Percentiles rank a stretch among this genome's conserved stretches.
These are phyloP conservation scores for Diploptera punctata DNA, from an alignment of 2,888 invertebrate genomes.

Conservation along the genomic window DNA sequence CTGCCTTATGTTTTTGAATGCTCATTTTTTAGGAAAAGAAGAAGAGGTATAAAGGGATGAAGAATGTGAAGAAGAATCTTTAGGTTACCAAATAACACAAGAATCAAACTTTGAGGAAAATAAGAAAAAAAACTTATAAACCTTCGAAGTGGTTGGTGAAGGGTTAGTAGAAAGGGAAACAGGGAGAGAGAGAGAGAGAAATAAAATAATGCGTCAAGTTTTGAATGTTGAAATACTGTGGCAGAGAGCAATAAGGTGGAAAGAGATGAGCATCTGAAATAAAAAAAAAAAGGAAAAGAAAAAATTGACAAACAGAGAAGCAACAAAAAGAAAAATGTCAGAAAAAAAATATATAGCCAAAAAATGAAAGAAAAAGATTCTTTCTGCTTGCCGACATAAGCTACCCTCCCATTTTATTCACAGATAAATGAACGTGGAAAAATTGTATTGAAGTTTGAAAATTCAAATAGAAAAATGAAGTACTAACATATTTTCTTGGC, in stretches of 20 bases:
- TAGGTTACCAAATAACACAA: conserved; percentile 17
- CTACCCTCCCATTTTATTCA: conserved; percentile 20
- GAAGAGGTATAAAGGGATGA: not conserved
- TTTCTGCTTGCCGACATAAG: not conserved
- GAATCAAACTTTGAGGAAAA: conserved; percentile 15
- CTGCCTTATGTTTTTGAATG: conserved; percentile 1
- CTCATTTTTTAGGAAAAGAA: not conserved
- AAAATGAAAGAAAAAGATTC: no score
- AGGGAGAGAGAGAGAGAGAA: not conserved
- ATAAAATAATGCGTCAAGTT: conserved; percentile 12
- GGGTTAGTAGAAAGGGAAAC: no score
- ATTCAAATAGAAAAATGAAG: not conserved
- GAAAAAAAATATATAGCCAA: no score
- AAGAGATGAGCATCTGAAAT: not conserved
- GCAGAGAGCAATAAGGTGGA: conserved; percentile 22
- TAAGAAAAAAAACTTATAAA: not conserved
- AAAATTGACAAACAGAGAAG: conserved; percentile 13
- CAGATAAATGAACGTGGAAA: conserved; percentile 10
- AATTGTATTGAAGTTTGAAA: not conserved
- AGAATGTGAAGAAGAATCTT: not conserved
- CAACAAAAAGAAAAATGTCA: not conserved
- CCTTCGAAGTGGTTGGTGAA: not conserved
- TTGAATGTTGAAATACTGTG: conserved; percentile 20
- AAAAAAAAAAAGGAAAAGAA: not conserved
- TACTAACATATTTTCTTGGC: no score